phyloP scores from a whole-genome alignment of 2,888 invertebrate genomes.

The Marronus borbonicus region DNA sequence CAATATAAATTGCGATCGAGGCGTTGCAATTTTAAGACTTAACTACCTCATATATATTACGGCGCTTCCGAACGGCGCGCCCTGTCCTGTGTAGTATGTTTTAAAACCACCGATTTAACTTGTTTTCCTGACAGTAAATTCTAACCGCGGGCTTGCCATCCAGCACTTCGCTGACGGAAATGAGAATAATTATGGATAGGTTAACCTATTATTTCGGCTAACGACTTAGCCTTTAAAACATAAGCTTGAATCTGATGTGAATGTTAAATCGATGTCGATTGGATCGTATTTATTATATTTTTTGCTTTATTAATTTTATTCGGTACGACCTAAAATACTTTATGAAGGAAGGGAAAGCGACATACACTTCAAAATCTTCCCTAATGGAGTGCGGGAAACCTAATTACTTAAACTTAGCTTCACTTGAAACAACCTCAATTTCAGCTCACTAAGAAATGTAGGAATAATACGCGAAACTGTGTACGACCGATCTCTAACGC shows the following conservation, averaged over 20 bases:
- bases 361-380: too few species aligned
- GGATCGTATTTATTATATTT: background rate
- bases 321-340: too few species aligned
- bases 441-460: too few species aligned
- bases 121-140: conserved; percentile 51
- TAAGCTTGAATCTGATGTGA: conserved; percentile 15
- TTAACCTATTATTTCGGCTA: conserved; percentile 48
- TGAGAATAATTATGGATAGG: conserved; percentile 48
- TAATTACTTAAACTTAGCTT: too few species aligned
- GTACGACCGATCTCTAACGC: too few species aligned
- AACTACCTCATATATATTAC: conserved; percentile 47
- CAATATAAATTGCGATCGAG: conserved; percentile 46
- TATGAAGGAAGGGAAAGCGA: too few species aligned
- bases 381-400: too few species aligned
- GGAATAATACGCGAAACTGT: too few species aligned
- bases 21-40: conserved; percentile 47
- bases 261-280: conserved; percentile 7
- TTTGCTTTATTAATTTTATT: background rate
- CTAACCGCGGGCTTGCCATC: conserved; percentile 39
- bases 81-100: conserved; percentile 42
- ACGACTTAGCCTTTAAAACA: conserved; percentile 14
- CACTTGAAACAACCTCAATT: too few species aligned
- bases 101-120: conserved; percentile 53
- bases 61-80: conserved; percentile 41
- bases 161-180: conserved; percentile 48